Evolutionary conservation across 2,888 invertebrate species (phyloP), one percentile per base, ranked within the genome.

Genomic region (Orchestes rusci): DNA sequence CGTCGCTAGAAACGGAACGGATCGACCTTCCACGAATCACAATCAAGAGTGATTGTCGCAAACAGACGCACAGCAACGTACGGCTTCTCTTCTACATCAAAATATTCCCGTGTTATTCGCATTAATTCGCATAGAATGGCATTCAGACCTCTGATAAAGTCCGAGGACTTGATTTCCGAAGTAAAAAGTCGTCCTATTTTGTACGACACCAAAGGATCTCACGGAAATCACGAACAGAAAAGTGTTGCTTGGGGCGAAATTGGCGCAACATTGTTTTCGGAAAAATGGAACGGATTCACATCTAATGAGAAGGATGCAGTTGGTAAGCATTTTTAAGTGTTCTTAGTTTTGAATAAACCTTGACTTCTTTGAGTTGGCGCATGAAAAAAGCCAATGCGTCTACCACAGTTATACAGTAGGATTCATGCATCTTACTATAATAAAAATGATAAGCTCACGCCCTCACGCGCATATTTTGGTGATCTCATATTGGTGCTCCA

Each of bases 111-210:
- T 31, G 27, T 16, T 34, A 10, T 34, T 5, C 16, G 4, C 17
- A 5, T 34, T n/a, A 16, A 3, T 34, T 16, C 12, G 1, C 13
- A 16, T 2, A n/a, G n/a, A 2, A 46, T 42, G 42, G 4, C 29
- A 13, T 38, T 20, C 2, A 42, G 27, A 16, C 38, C 46, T 2
- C 36, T 13, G 7, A 36, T 44, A 5, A 40, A 45, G 31, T 27
- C 43, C 2, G 13, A 31, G 7, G 5, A 5, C 5, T 31, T 50
- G 27, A 50, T 50, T 8, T 41, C 43, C 15, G 46, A 50, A 47
- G 58, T 62, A 30, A 55, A 56, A 47, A 58, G 54, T 38, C 49
- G 59, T 19, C 59, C 55, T 1, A 40, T 53, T 17, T 47, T 62
- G 37, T 62, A 62, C 49, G 59, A 60, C 41, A 36, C 39, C 18